Conservation (phyloP, 2,113 vertebrate species). For the Crotophaga sulcirostris region DNA sequence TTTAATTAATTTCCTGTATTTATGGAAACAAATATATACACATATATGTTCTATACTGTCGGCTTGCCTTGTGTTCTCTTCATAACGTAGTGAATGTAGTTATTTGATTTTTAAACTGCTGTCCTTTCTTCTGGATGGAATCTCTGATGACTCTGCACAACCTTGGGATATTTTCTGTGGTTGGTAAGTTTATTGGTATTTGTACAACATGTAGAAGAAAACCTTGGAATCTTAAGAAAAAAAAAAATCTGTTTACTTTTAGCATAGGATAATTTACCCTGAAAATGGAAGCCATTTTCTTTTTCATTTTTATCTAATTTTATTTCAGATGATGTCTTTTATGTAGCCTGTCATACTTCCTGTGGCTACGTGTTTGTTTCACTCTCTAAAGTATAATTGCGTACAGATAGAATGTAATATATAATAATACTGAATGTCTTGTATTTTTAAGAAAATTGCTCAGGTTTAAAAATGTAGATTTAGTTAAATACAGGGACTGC, state of each 20-base stretch:
- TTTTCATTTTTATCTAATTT: conserved; percentile 2
- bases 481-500: not conserved
- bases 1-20: not conserved
- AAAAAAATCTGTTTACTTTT: conserved; percentile 5
- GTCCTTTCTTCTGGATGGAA: conserved; percentile 76
- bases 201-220: conserved; percentile 69
- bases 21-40: not conserved
- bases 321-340: not conserved
- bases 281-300: not conserved
- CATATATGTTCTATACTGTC: conserved; percentile 20
- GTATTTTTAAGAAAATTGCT: conserved; percentile 52
- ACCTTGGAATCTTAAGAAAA: not conserved
- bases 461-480: conserved; percentile 41
- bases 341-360: conserved; percentile 27
- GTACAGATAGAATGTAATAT: conserved; percentile 57
- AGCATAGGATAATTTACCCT: not conserved
- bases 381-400: conserved; percentile 3
- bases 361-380: not conserved
- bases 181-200: conserved; percentile 79
- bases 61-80: conserved; percentile 64
- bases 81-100: conserved; percentile 79
- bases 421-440: conserved; percentile 29
- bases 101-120: conserved; percentile 83
- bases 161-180: conserved; percentile 75
- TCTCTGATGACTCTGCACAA: conserved; percentile 68